Evolutionary conservation across 1,140 invertebrate genomes (phyloP).

Genomic region (Pseudachorutes palmiensis): DNA sequence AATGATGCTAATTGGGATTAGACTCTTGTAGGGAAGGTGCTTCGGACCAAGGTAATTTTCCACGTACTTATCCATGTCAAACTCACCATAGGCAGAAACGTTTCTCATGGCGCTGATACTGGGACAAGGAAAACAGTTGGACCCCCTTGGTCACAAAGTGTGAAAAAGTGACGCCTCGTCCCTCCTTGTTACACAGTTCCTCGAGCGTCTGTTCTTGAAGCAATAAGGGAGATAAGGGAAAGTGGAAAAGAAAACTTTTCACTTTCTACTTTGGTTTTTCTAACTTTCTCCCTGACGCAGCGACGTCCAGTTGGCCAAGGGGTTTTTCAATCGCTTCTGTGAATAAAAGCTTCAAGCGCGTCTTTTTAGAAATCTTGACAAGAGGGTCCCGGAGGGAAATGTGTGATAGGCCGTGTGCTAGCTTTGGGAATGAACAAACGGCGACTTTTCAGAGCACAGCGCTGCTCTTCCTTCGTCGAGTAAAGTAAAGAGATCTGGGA

Average conservation of each 20-base stretch:
- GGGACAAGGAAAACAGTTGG: neutral
- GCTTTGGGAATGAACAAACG: too few relatives aligned
- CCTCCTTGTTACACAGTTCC: too few relatives aligned
- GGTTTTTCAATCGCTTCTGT: too few relatives aligned
- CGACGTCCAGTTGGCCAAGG: too few relatives aligned
- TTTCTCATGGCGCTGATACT: neutral
- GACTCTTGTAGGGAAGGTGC: slow-evolving; percentile 39
- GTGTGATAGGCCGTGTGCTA: too few relatives aligned
- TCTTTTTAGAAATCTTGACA: too few relatives aligned
- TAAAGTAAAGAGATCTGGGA: too few relatives aligned
- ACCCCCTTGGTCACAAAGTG: neutral
- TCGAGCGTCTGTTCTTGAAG: too few relatives aligned
- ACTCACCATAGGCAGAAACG: slow-evolving; percentile 1
- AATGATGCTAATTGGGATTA: slow-evolving; percentile 46
- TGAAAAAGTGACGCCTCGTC: neutral
- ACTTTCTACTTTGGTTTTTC: neutral
- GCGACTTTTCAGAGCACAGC: too few relatives aligned
- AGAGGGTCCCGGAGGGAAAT: too few relatives aligned
- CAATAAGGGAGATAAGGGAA: neutral
- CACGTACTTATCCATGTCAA: slow-evolving; percentile 39
- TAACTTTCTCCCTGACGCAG: neutral
- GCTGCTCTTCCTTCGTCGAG: too few relatives aligned
- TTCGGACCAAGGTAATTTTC: slow-evolving; percentile 41
- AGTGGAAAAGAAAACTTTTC: neutral
- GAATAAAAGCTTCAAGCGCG: too few relatives aligned